A percentile compares a stretch with the other conserved stretches of the same genome.
Evolutionary conservation across 2,888 invertebrate genomes (phyloP).

Genomic region (Oligia latruncula): DNA sequence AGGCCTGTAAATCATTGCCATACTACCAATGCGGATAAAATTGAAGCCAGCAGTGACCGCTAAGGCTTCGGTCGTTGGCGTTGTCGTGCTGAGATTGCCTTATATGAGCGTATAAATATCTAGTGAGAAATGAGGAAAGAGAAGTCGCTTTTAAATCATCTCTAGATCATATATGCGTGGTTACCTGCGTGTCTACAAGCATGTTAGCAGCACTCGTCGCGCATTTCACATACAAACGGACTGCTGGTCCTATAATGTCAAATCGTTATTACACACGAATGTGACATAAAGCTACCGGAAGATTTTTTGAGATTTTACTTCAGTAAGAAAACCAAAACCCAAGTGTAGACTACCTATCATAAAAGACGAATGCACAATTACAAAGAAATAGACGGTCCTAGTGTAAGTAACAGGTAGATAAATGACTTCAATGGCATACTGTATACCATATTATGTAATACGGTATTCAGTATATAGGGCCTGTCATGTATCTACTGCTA

Average conservation of each 20-base stretch:
- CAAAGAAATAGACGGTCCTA: not conserved
- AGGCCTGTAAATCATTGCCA: not conserved
- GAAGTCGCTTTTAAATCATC: not conserved
- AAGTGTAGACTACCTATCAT: not conserved
- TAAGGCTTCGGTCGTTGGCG: not conserved
- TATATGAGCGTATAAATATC: constrained; percentile 3
- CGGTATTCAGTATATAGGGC: not conserved
- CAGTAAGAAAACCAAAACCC: constrained; percentile 5
- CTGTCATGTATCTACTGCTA: not conserved
- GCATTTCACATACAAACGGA: not conserved
- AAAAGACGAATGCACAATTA: constrained; percentile 1
- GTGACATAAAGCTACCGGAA: not conserved
- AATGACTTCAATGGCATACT: not conserved
- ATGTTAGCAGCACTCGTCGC: not conserved
- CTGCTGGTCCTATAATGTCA: not conserved
- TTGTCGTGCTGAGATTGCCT: not conserved
- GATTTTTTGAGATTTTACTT: constrained; percentile 17
- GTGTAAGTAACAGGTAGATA: not conserved
- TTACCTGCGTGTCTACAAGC: not conserved
- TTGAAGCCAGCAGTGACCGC: not conserved
- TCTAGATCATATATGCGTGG: not conserved
- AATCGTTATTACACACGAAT: not conserved
- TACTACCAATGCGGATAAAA: not conserved
- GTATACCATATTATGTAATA: not conserved
- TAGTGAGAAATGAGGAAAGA: not conserved